Percentiles rank a stretch among this genome's conserved stretches.
These are phyloP conservation scores for Masnerella sp. DNA, from an alignment of 2,888 invertebrate genomes.

Conservation along the genomic window DNA sequence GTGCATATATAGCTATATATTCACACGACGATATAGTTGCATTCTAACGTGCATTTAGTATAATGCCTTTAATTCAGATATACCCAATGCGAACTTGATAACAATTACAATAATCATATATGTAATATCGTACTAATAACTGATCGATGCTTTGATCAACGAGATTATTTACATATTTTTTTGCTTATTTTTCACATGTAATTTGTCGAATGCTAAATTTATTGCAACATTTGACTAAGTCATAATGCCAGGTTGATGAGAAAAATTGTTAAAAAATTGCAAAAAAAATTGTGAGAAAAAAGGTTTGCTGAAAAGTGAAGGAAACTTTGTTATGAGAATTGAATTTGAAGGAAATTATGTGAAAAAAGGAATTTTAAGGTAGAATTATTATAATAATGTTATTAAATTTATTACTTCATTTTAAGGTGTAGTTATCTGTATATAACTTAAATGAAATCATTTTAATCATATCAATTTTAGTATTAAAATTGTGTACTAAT, in stretches of 20 bases:
- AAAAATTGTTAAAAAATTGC: background rate
- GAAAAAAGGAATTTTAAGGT: too few relatives aligned
- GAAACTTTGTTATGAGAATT: too few relatives aligned
- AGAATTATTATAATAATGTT: too few relatives aligned
- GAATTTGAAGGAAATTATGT: too few relatives aligned
- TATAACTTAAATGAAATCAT: too few relatives aligned
- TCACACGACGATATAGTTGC: conserved; percentile 15
- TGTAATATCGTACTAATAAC: conserved; percentile 36
- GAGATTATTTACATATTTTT: conserved; percentile 28
- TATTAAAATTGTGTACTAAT: too few relatives aligned
- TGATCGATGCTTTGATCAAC: conserved; percentile 37
- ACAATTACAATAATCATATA: conserved; percentile 48
- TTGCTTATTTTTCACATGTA: conserved; percentile 26
- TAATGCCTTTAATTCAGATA: conserved; percentile 42
- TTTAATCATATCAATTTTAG: too few relatives aligned
- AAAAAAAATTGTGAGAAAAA: too few relatives aligned
- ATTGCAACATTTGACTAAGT: conserved; percentile 35
- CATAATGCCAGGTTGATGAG: too few relatives aligned
- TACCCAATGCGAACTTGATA: conserved; percentile 21
- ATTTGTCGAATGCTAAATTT: conserved; percentile 26
- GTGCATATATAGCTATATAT: conserved; percentile 18
- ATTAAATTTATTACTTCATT: too few relatives aligned
- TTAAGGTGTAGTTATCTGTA: too few relatives aligned
- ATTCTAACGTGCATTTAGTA: conserved; percentile 41
- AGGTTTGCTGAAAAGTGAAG: too few relatives aligned